phyloP scores from a whole-genome alignment of 2,888 invertebrate species.

The Tenthredo notha region DNA sequence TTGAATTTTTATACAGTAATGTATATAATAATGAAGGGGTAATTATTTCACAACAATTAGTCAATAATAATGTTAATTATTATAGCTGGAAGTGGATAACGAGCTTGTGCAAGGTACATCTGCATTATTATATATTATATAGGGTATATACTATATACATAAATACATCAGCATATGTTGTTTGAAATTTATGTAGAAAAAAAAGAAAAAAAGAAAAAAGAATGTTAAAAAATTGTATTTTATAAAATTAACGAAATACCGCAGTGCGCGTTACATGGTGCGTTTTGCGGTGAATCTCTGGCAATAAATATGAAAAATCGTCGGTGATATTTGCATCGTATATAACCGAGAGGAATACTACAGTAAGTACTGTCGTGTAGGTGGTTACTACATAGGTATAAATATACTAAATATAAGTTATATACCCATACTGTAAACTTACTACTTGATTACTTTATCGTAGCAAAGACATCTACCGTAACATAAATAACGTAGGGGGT shows the following conservation, averaged over 20 bases:
- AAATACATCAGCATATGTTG: background rate
- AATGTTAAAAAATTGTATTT: background rate
- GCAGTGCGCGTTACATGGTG: background rate
- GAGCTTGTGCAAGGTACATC: background rate
- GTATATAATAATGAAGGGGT: background rate
- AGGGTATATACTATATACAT: no score
- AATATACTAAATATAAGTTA: background rate
- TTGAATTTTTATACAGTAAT: no score
- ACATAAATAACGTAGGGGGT: conserved; percentile 11
- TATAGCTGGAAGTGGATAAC: background rate
- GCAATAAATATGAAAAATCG: conserved; percentile 2
- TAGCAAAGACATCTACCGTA: conserved; percentile 11
- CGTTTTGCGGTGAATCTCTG: background rate
- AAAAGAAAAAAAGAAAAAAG: no score
- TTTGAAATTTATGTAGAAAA: background rate
- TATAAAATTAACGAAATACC: background rate
- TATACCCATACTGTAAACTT: background rate
- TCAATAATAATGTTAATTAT: background rate
- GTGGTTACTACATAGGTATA: background rate
- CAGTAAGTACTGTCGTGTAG: background rate
- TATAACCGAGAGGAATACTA: background rate
- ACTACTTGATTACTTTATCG: conserved; percentile 30
- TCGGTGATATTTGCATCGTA: background rate
- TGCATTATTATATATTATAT: background rate
- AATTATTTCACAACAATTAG: background rate